phyloP scores from a whole-genome alignment of 2,113 vertebrate genomes.

The Lepidothrix coronata region DNA sequence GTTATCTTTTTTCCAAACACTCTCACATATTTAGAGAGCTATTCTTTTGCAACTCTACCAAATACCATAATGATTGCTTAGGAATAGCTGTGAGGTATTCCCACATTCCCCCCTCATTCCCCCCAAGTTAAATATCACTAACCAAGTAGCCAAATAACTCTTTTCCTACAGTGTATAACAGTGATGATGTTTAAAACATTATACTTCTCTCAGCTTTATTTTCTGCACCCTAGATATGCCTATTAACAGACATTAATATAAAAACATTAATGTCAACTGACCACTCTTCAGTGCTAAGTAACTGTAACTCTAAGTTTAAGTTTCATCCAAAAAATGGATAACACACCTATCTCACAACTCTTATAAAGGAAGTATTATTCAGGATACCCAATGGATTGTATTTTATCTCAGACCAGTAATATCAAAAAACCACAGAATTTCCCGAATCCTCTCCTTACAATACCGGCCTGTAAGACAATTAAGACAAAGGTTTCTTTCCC shows the following conservation, averaged over 20 bases:
- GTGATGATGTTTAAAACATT: neutral
- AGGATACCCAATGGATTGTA: neutral
- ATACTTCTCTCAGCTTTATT: neutral
- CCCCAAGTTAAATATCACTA: neutral
- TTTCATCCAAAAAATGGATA: neutral
- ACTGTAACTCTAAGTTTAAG: neutral
- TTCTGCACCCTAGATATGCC: neutral
- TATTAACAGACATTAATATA: neutral
- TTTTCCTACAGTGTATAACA: neutral
- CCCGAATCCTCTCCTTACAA: neutral
- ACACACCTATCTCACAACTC: neutral
- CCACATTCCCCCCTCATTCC: too few species aligned
- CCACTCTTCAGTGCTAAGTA: neutral
- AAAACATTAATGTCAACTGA: neutral
- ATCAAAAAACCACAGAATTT: neutral
- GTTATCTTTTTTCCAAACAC: neutral
- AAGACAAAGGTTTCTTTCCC: neutral
- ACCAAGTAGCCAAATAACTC: neutral
- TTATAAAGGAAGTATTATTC: neutral
- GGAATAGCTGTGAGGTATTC: neutral
- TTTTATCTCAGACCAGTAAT: neutral
- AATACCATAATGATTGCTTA: neutral
- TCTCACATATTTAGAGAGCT: neutral
- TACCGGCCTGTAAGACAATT: neutral
- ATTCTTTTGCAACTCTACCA: neutral